Percentiles rank a stretch among this genome's conserved stretches.
Conservation (phyloP, 2,888 invertebrate genomes). For the Yponomeuta evonymella region DNA sequence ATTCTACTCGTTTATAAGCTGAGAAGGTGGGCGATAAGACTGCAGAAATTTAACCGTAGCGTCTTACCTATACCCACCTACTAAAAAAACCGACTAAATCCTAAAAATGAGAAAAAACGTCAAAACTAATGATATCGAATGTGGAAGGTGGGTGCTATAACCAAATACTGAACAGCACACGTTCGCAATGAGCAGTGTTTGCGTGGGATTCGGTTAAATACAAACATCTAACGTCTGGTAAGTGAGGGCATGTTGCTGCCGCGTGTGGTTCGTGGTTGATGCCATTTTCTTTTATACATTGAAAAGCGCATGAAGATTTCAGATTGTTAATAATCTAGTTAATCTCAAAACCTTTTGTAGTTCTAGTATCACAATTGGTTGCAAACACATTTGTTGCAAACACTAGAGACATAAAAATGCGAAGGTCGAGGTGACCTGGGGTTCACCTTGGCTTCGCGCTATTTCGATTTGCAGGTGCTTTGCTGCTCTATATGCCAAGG, state of each 20-base stretch:
- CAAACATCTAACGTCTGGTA: constrained; percentile 54
- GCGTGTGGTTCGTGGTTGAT: constrained; percentile 63
- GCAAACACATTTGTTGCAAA: background rate
- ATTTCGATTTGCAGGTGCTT: background rate
- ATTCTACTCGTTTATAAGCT: too few relatives aligned
- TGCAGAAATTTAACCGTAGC: too few relatives aligned
- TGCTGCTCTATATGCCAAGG: background rate
- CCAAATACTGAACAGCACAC: constrained; percentile 35
- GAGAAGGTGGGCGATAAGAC: too few relatives aligned
- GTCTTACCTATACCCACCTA: too few relatives aligned
- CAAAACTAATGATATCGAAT: constrained; percentile 18
- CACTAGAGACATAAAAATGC: background rate
- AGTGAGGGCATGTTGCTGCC: constrained; percentile 74
- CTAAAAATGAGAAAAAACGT: background rate
- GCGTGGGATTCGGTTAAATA: constrained; percentile 34
- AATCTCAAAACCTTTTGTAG: background rate
- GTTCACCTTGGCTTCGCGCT: constrained; percentile 1
- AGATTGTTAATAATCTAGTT: constrained; percentile 1
- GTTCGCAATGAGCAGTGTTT: constrained; percentile 50
- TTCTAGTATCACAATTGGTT: background rate
- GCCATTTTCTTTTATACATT: constrained; percentile 46
- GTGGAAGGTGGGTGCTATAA: constrained; percentile 70
- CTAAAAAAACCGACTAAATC: too few relatives aligned
- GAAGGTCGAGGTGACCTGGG: background rate
- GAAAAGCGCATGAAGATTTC: constrained; percentile 60